Percentiles rank a stretch among this genome's conserved stretches.
phyloP scores from a whole-genome alignment of 2,888 invertebrate species.

The Tipula confusa region DNA sequence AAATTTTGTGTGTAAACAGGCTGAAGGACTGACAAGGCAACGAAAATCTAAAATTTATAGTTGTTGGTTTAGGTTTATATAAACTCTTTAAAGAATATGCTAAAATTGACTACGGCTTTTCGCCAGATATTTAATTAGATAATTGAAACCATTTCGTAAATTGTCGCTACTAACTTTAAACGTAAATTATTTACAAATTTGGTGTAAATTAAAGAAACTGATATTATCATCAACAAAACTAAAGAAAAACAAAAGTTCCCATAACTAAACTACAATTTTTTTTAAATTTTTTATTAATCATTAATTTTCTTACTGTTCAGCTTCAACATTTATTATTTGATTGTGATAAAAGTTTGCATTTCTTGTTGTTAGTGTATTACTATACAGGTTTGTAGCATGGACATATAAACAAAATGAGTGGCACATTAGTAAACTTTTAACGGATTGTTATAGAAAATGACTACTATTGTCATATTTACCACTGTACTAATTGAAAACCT shows the following conservation, averaged over 20 bases:
- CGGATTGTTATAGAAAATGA: neutral
- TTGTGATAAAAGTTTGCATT: conserved; percentile 25
- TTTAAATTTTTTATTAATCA: neutral
- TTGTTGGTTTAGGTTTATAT: too few species aligned
- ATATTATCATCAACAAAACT: too few species aligned
- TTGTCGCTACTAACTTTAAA: too few species aligned
- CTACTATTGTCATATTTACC: neutral
- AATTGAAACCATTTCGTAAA: too few species aligned
- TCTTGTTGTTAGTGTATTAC: neutral
- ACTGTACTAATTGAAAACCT: neutral
- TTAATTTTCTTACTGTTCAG: conserved; percentile 20
- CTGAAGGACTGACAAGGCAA: too few species aligned
- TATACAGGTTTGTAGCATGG: neutral
- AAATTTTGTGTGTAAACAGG: too few species aligned
- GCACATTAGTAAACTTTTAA: neutral
- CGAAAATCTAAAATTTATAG: too few species aligned
- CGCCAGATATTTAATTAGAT: too few species aligned
- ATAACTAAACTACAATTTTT: conserved; percentile 8
- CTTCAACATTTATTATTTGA: conserved; percentile 20
- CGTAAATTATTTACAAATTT: too few species aligned
- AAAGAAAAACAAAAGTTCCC: neutral
- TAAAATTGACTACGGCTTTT: too few species aligned
- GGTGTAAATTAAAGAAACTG: too few species aligned
- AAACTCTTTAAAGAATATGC: too few species aligned
- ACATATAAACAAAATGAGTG: neutral